Evolutionary conservation across 2,797 vertebrate genomes (phyloP), one percentile per base, ranked within the genome.

Genomic region (Chelonia mydas): DNA sequence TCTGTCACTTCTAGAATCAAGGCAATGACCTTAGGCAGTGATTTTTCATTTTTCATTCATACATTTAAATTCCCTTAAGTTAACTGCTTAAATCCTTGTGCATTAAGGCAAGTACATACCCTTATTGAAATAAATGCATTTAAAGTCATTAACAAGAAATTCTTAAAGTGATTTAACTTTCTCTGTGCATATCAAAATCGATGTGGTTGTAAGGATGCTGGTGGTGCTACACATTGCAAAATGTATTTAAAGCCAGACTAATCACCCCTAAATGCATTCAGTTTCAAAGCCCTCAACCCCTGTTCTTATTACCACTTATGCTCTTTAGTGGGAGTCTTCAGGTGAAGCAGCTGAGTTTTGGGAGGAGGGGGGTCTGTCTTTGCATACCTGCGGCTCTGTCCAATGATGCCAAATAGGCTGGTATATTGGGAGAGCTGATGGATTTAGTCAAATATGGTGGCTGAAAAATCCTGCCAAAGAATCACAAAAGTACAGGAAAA

Each of bases 1-100:
- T 27, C 12, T 95, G 95, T 81, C 91, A 54, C 91, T 93, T 92
- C 83, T 83, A 92, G 84, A 89, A 74, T 87, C 81, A 95, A 93
- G 94, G 87, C 51, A 65, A 95, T 19, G 11, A 82, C 7, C 2
- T 65, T 87, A 89, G 53, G 95, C 11, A 45, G 28, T 91, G 93
- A 92, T 13, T 2, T 84, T 86, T 93, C 57, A 81, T 6, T 78
- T 95, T 82, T 15, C 83, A 78, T 19, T 41, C 49, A 78, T 53
- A 17, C 51, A 89, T 90, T 96, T 94, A 90, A 88, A 92, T 93
- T 86, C 25, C 37, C 16, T 51, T 27, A 93, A 41, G 25, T 87
- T 92, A 82, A 92, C 12, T 3, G 7, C 83, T 83, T 57, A 45
- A 72, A 83, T 25, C 47, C 90, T 86, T 84, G 11, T 87, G 77